These are phyloP conservation scores for Lacerta bilineata DNA, from an alignment of 2,797 vertebrate species.

Conservation along the genomic window DNA sequence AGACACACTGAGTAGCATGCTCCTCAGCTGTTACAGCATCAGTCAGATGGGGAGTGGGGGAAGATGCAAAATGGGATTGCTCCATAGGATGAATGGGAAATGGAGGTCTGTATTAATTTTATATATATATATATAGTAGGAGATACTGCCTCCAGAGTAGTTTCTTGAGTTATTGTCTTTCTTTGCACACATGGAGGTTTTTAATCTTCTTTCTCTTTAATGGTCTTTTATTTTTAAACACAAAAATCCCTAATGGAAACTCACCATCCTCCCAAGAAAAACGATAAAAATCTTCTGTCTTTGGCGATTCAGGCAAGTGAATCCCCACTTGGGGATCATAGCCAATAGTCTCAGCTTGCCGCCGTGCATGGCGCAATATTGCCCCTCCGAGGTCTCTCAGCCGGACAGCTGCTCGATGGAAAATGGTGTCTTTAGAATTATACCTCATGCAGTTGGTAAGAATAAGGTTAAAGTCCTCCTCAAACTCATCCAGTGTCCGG, in stretches of 20 bases:
- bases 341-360: slow-evolving; percentile 93
- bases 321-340: slow-evolving; percentile 91
- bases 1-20: no score
- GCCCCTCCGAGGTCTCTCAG: slow-evolving; percentile 94
- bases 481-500: slow-evolving; percentile 90
- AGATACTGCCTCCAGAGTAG: not conserved
- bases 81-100: not conserved
- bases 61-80: no score
- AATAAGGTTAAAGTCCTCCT: slow-evolving; percentile 97
- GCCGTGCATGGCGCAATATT: slow-evolving; percentile 91
- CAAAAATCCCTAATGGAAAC: slow-evolving; percentile 40
- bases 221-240: fast-evolving
- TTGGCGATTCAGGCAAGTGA: slow-evolving; percentile 91
- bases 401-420: slow-evolving; percentile 94
- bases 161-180: slow-evolving; percentile 2
- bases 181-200: not conserved
- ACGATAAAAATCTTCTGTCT: slow-evolving; percentile 89
- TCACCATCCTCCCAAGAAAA: slow-evolving; percentile 98
- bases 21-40: no score
- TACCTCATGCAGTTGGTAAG: slow-evolving; percentile 98
- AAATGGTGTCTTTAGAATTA: slow-evolving; percentile 98
- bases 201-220: not conserved
- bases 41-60: no score
- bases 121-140: not conserved
- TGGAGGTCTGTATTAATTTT: slow-evolving; percentile 13